phyloP scores from a whole-genome alignment of 1,140 invertebrate species.

The Trinorchestia longiramus region DNA sequence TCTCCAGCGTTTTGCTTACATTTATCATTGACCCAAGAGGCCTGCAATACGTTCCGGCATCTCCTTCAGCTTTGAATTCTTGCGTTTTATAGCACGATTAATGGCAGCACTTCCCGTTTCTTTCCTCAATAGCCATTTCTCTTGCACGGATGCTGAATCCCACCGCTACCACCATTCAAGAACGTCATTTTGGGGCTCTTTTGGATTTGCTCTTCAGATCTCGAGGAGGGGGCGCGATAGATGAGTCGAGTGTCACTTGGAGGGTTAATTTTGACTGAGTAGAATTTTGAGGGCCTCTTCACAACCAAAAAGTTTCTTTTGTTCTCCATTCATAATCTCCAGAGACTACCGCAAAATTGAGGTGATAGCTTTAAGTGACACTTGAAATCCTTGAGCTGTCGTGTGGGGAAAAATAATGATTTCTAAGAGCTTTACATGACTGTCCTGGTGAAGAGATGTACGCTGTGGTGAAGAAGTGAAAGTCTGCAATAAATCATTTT shows the following conservation, averaged over 20 bases:
- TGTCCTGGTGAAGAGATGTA: too few relatives aligned
- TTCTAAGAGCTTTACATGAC: not conserved
- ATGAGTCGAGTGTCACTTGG: slow-evolving; percentile 1
- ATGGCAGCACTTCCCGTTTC: slow-evolving; percentile 8
- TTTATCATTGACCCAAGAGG: slow-evolving; percentile 47
- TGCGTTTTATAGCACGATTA: slow-evolving; percentile 6
- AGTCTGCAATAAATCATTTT: too few relatives aligned
- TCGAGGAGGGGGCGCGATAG: not conserved
- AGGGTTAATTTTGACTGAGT: slow-evolving; percentile 34
- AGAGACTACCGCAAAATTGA: not conserved
- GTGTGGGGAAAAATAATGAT: not conserved
- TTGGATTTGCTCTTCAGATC: slow-evolving; percentile 18
- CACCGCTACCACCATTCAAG: not conserved
- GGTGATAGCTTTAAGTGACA: not conserved
- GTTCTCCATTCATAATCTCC: not conserved
- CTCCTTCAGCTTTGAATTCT: not conserved
- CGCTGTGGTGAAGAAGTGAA: too few relatives aligned
- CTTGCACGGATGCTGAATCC: not conserved
- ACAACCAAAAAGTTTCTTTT: not conserved
- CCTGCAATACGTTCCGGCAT: not conserved
- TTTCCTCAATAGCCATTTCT: slow-evolving; percentile 15
- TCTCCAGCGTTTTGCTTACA: not conserved
- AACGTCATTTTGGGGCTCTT: not conserved
- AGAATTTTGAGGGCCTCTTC: not conserved
- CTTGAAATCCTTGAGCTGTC: not conserved